Conservation (phyloP, 2,888 invertebrate species). For the Chrysotoxum bicinctum region DNA sequence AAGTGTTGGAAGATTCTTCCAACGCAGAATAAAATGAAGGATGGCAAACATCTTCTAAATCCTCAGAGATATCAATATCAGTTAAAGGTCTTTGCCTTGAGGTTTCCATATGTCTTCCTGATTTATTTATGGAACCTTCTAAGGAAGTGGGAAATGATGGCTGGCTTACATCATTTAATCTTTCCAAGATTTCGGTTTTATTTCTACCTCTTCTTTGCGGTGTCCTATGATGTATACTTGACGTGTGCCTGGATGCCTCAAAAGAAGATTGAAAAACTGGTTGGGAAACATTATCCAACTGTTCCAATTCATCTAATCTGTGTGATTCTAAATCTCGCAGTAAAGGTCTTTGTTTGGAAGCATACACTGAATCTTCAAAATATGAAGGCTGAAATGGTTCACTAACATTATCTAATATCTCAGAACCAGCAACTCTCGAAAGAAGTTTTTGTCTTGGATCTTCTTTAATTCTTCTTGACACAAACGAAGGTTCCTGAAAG, state of each 20-base stretch:
- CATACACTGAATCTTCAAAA: background rate
- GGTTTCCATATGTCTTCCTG: background rate
- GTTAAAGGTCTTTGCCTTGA: background rate
- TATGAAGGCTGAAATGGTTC: background rate
- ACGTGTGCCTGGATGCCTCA: background rate
- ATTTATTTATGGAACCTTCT: background rate
- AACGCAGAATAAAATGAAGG: background rate
- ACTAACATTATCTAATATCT: constrained; percentile 5
- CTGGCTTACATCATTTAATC: background rate
- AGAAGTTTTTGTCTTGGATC: background rate
- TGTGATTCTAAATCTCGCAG: no score
- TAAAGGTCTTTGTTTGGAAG: background rate
- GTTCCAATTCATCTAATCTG: background rate
- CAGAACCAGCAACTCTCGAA: background rate
- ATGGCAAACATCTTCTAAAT: background rate
- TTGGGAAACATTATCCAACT: background rate
- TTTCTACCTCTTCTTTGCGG: background rate
- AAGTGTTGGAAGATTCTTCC: background rate
- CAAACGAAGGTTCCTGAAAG: background rate
- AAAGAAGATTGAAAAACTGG: constrained; percentile 11
- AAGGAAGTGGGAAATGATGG: background rate
- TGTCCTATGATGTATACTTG: background rate
- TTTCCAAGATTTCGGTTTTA: background rate
- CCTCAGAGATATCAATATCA: background rate
- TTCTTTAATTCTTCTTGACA: background rate